Percentiles rank a stretch among this genome's conserved stretches.
These are phyloP conservation scores for Folsomia manolachei DNA, from an alignment of 2,888 invertebrate species.

Conservation along the genomic window DNA sequence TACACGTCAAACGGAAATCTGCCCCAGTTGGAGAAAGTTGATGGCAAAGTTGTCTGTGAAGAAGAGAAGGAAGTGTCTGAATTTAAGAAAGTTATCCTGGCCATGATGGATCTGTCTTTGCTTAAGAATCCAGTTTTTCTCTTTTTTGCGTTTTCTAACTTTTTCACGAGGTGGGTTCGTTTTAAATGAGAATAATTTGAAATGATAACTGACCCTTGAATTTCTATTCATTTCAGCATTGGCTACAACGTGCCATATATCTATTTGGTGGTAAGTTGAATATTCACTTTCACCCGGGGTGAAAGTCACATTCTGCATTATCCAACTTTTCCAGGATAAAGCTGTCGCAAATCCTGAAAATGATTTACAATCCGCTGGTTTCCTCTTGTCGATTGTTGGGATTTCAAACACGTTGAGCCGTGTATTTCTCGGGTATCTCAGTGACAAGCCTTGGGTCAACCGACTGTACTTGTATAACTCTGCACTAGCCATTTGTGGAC, in stretches of 20 bases:
- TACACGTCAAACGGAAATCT: slow-evolving; percentile 40
- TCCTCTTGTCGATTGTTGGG: slow-evolving; percentile 76
- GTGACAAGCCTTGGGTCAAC: slow-evolving; percentile 88
- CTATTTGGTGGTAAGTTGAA: slow-evolving; percentile 65
- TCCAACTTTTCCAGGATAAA: slow-evolving; percentile 62
- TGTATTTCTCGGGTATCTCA: slow-evolving; percentile 79
- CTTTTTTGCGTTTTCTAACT: slow-evolving; percentile 87
- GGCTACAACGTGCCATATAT: slow-evolving; percentile 93
- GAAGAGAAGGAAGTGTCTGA: slow-evolving; percentile 56
- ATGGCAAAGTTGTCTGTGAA: slow-evolving; percentile 31
- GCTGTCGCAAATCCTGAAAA: slow-evolving; percentile 57
- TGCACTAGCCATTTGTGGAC: slow-evolving; percentile 81
- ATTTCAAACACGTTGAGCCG: slow-evolving; percentile 86
- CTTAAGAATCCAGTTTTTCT: slow-evolving; percentile 82
- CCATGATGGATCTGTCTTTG: slow-evolving; percentile 83
- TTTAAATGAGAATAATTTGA: too few relatives aligned
- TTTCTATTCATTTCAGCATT: too few relatives aligned
- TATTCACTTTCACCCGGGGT: slow-evolving; percentile 3
- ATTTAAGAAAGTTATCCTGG: slow-evolving; percentile 67
- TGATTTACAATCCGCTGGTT: slow-evolving; percentile 59
- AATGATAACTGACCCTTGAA: too few relatives aligned
- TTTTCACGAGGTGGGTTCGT: too few relatives aligned
- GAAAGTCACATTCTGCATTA: too few relatives aligned
- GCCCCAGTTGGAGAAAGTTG: slow-evolving; percentile 25
- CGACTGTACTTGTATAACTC: slow-evolving; percentile 84